Percentiles rank a stretch among this genome's conserved stretches.
phyloP scores from a whole-genome alignment of 2,113 vertebrate genomes.

The Pseudois nayaur region DNA sequence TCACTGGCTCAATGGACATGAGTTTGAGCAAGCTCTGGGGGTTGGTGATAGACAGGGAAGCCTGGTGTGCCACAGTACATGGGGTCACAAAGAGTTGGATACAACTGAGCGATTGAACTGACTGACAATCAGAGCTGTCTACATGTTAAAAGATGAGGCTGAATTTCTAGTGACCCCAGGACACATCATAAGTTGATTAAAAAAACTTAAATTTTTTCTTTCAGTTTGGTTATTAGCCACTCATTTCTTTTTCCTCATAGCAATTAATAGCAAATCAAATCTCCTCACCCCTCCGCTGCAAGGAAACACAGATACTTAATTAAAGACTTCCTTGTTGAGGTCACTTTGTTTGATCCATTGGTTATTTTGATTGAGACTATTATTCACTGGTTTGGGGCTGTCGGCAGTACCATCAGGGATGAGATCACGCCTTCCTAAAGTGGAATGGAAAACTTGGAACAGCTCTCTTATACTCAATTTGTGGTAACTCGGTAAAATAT shows the following conservation, averaged over 20 bases:
- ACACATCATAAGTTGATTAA: background rate
- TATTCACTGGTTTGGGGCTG: background rate
- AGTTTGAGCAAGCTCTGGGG: background rate
- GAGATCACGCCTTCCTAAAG: background rate
- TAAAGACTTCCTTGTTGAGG: constrained; percentile 12
- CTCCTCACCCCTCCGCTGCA: background rate
- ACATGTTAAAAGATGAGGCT: background rate
- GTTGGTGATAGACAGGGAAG: background rate
- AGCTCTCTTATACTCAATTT: background rate
- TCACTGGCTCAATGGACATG: background rate
- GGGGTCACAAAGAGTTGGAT: background rate
- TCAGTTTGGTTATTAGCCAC: background rate
- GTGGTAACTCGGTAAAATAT: constrained; percentile 27
- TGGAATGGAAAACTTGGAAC: background rate
- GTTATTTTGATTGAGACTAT: background rate
- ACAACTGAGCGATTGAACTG: background rate
- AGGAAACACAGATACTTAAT: background rate
- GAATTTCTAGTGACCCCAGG: constrained; percentile 14
- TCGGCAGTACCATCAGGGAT: background rate
- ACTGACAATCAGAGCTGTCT: background rate
- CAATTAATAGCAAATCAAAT: background rate
- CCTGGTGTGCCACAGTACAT: rapidly evolving
- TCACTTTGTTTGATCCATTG: constrained; percentile 29
- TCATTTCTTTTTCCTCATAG: background rate
- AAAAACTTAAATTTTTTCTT: constrained; percentile 5